These are phyloP conservation scores for Tragelaphus scriptus DNA, from an alignment of 2,113 vertebrate species.

Conservation along the genomic window DNA sequence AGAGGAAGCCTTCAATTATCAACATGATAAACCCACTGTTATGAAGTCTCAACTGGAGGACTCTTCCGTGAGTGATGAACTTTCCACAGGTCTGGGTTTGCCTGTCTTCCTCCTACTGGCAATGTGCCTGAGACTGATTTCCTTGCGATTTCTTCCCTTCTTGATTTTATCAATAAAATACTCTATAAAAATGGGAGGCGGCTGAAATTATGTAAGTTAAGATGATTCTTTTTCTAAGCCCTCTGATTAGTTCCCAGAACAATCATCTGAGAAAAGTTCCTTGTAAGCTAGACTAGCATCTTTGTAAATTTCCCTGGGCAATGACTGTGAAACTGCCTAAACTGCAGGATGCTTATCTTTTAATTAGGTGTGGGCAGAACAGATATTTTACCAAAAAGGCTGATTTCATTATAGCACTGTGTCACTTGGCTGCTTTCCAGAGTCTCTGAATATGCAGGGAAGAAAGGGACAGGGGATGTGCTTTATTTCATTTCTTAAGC, in stretches of 20 bases:
- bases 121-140: background rate
- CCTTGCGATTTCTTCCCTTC: constrained; percentile 28
- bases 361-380: background rate
- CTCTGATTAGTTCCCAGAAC: constrained; percentile 29
- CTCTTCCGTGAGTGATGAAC: background rate
- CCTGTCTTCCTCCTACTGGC: background rate
- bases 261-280: background rate
- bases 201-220: constrained; percentile 42
- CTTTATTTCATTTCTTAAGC: constrained; percentile 40
- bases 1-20: background rate
- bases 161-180: constrained; percentile 42
- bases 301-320: constrained; percentile 18
- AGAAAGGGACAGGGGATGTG: background rate
- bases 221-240: background rate
- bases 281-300: background rate
- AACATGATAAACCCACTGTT: background rate
- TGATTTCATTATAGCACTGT: constrained; percentile 32
- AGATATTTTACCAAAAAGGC: background rate
- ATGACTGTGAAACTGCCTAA: constrained; percentile 17
- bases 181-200: constrained; percentile 11
- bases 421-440: constrained; percentile 38
- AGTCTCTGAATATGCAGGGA: background rate
- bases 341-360: constrained; percentile 25
- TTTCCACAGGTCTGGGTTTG: background rate
- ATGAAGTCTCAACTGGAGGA: background rate